Evolutionary conservation across 2,888 invertebrate species (phyloP).

Genomic region (Unio pictorum): DNA sequence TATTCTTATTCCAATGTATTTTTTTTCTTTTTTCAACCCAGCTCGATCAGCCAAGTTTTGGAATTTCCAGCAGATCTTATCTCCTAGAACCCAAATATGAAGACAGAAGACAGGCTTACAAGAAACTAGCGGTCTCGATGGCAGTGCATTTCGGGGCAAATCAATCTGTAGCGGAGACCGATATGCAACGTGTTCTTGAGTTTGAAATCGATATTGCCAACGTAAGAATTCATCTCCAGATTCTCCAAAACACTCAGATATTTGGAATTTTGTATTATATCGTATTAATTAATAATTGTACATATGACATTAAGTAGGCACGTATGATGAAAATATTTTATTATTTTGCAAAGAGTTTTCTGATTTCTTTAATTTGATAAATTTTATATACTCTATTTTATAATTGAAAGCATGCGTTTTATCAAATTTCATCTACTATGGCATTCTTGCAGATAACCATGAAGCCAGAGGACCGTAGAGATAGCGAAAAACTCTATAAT

Average conservation of each 20-base stretch:
- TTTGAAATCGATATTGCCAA: slow-evolving; percentile 93
- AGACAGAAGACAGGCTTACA: slow-evolving; percentile 85
- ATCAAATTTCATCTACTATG: background rate
- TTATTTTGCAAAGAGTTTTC: no score
- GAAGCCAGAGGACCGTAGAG: slow-evolving; percentile 84
- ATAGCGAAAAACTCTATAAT: slow-evolving; percentile 91
- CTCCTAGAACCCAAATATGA: slow-evolving; percentile 74
- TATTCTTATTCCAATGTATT: background rate
- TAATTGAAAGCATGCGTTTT: no score
- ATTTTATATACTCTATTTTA: background rate
- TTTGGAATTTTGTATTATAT: no score
- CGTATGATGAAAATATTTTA: no score
- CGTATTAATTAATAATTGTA: no score
- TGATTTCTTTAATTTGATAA: background rate
- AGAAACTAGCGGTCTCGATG: slow-evolving; percentile 87
- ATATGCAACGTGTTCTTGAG: slow-evolving; percentile 83
- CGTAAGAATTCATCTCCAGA: slow-evolving; percentile 76
- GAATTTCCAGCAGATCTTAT: slow-evolving; percentile 88
- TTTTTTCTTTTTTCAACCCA: slow-evolving; percentile 66
- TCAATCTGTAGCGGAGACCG: slow-evolving; percentile 78
- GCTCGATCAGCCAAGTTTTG: slow-evolving; percentile 89
- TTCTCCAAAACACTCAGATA: no score
- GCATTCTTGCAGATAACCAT: slow-evolving; percentile 78
- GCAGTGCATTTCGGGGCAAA: slow-evolving; percentile 87
- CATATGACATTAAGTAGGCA: no score